Percentiles rank a stretch among this genome's conserved stretches.
These are phyloP conservation scores for Actinernus sp. DNA, from an alignment of 92 coral and sea anemone genomes.

Conservation along the genomic window DNA sequence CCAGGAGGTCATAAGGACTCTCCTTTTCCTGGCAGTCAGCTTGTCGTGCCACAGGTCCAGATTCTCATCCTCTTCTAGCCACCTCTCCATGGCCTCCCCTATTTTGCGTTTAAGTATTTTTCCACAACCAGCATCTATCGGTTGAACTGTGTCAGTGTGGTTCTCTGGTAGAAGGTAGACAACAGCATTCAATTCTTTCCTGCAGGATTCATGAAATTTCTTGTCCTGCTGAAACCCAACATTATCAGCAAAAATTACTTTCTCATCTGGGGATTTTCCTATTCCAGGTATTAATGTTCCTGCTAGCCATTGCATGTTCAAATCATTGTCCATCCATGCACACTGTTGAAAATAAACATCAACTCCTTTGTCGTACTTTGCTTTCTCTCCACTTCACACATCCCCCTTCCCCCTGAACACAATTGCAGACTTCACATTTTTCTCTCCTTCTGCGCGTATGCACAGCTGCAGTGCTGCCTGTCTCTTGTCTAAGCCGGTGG, in stretches of 20 bases:
- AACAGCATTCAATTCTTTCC: conserved; percentile 51
- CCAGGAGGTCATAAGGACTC: conserved; percentile 66
- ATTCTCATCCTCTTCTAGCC: conserved; percentile 56
- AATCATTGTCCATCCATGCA: conserved; percentile 56
- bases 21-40: conserved; percentile 47
- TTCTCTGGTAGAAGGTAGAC: conserved; percentile 63
- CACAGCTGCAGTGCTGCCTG: conserved; percentile 73
- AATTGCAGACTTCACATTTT: conserved; percentile 66
- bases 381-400: conserved; percentile 30
- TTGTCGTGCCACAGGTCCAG: conserved; percentile 56
- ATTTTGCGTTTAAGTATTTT: conserved; percentile 53
- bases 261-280: conserved; percentile 30
- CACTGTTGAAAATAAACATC: conserved; percentile 56
- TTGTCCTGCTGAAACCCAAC: conserved; percentile 38
- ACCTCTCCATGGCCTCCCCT: conserved; percentile 57
- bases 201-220: conserved; percentile 54
- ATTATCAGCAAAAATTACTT: conserved; percentile 59
- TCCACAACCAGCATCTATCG: conserved; percentile 69
- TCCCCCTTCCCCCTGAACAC: conserved; percentile 65
- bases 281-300: conserved; percentile 39
- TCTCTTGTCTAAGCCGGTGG: conserved; percentile 59
- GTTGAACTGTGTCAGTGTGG: conserved; percentile 65
- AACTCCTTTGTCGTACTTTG: conserved; percentile 32
- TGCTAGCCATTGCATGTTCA: conserved; percentile 46
- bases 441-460: conserved; percentile 57